Base-by-base conservation (phyloP, 1,140 invertebrate species). In the Zaprionus ornatus region DNA sequence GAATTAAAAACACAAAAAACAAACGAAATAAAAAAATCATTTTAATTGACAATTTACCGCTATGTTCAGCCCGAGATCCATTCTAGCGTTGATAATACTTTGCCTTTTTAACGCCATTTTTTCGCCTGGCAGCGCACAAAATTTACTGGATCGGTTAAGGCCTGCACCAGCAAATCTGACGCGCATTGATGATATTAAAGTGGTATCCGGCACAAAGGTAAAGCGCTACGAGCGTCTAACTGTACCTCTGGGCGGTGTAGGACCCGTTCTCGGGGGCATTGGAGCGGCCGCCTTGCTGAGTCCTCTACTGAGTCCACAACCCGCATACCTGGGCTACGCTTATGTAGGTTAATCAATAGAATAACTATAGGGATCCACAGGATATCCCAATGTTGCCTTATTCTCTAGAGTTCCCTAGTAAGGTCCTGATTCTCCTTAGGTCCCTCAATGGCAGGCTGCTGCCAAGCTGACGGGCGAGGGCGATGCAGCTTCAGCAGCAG, bases 151-250 rank as follows among this genome's bases (percentile, higher is more conserved):
- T 63, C 91, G 87, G 13, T 61, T 91, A 3, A 74, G 87, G 4
- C 81, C 83, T 12, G 56, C 69, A 17, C 66, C 85, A 19, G 67
- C 71, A 2, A 87, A 86, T 62, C 45, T 75, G 35, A 80, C 77
- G n/a, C 61, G 63, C 7, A 74, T 62, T 42, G 84, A 92, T 77
- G 91, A 92, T 2, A 74, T 92, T 15, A 92, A 91, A 72, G 85
- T 92, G 23, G 91, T 92, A 19, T 91, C 91, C 42, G 91, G 91
- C 56, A 92, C 91, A n/a, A 92, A 92, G 57, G 91, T 92, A 54
- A 92, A 92, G 64, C 78, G 88, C 3, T 92, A 85, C 42, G 91
- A 92, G 17, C 78, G 91, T 1, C 52, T 92, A 29, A 80, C 91
- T 2, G 79, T 92, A 35, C 91, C 91, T 0, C 60, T 92, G 15